A percentile compares a stretch with the other conserved stretches of the same genome.
These are phyloP conservation scores for Thyatira batis DNA, from an alignment of 2,888 invertebrate genomes.

Conservation along the genomic window DNA sequence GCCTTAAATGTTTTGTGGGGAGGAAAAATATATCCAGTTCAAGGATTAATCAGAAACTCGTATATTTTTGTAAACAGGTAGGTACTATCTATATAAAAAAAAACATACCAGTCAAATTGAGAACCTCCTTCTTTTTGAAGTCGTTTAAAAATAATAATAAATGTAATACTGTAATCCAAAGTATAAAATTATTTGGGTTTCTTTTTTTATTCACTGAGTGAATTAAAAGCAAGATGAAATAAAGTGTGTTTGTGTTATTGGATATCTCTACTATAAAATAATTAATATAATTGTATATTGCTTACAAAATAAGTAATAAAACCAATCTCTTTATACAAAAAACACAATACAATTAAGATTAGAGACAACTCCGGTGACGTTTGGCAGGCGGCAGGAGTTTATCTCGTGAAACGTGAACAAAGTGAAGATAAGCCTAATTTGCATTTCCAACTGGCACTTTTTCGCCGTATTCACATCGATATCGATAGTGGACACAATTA, in stretches of 20 bases:
- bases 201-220: too few relatives aligned
- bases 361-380: background rate
- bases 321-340: background rate
- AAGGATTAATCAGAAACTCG: too few relatives aligned
- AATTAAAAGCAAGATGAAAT: too few relatives aligned
- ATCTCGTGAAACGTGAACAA: background rate
- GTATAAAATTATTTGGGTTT: too few relatives aligned
- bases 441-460: constrained; percentile 53
- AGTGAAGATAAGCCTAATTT: constrained; percentile 42
- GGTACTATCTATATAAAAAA: too few relatives aligned
- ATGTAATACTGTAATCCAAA: too few relatives aligned
- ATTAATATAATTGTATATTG: background rate
- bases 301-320: background rate
- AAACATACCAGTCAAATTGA: too few relatives aligned
- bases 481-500: constrained; percentile 73
- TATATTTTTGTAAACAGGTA: too few relatives aligned
- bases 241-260: too few relatives aligned
- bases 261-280: too few relatives aligned
- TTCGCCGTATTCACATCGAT: constrained; percentile 36
- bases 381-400: background rate
- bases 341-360: background rate
- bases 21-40: background rate
- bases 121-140: too few relatives aligned
- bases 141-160: too few relatives aligned
- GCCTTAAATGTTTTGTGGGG: background rate